Conservation (phyloP, 2,888 invertebrate genomes). For the Galeopsomyia nigrocyanea region DNA sequence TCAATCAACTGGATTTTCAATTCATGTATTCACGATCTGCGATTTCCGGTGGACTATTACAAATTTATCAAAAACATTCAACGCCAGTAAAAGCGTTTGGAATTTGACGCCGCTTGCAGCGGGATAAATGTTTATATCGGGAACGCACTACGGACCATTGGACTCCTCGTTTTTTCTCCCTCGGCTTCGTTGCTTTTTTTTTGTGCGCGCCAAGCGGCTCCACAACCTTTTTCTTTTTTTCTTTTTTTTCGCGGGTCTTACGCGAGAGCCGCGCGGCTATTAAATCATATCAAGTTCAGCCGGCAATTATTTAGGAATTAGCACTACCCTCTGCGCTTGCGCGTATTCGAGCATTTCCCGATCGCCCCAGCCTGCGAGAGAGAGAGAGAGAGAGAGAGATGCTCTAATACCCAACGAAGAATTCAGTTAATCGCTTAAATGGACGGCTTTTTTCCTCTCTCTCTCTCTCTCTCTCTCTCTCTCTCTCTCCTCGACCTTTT, state of each 20-base stretch:
- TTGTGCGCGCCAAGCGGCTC: slow-evolving; percentile 8
- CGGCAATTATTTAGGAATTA: slow-evolving; percentile 65
- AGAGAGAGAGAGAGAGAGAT: too few relatives aligned
- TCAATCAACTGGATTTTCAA: too few relatives aligned
- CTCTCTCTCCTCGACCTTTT: slow-evolving; percentile 1
- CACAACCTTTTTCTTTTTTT: too few relatives aligned
- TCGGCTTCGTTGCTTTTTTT: slow-evolving; percentile 45
- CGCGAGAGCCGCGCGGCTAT: slow-evolving; percentile 49
- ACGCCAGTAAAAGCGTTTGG: too few relatives aligned
- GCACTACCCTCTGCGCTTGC: slow-evolving; percentile 49
- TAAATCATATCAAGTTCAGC: slow-evolving; percentile 64
- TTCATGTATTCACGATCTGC: too few relatives aligned
- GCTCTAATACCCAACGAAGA: slow-evolving; percentile 37
- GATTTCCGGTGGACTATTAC: too few relatives aligned
- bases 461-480: too few relatives aligned
- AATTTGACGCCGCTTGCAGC: background rate
- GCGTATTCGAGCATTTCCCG: slow-evolving; percentile 15
- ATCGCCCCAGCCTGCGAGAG: background rate
- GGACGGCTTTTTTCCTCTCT: slow-evolving; percentile 8
- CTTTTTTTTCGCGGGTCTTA: slow-evolving; percentile 48
- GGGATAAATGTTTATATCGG: slow-evolving; percentile 37
- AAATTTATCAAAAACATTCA: too few relatives aligned
- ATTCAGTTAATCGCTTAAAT: slow-evolving; percentile 41
- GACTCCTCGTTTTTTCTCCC: slow-evolving; percentile 25
- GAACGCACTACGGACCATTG: background rate